Conservation (phyloP, 2,113 vertebrate species). For the Onychostoma macrolepis region DNA sequence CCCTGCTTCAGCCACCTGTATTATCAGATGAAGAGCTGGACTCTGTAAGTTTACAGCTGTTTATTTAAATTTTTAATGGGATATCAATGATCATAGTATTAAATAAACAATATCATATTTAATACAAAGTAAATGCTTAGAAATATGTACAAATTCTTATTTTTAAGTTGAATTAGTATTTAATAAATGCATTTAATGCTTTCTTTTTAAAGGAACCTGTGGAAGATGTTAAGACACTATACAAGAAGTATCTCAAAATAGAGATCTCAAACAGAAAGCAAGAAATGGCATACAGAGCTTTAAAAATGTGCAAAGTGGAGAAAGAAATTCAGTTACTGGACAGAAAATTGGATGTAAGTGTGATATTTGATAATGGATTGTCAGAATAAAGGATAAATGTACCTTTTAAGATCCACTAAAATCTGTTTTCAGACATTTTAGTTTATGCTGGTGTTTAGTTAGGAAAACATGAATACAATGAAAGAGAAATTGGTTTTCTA, state of each 20-base stretch:
- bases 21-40: conserved; percentile 20
- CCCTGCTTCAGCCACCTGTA: neutral
- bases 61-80: neutral
- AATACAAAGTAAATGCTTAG: conserved; percentile 13
- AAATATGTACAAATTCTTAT: neutral
- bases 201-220: conserved; percentile 34
- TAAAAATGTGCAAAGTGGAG: conserved; percentile 59
- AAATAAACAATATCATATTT: conserved; percentile 2
- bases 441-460: neutral
- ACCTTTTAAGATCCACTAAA: neutral
- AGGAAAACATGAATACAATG: neutral
- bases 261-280: conserved; percentile 52
- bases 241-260: conserved; percentile 47
- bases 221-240: conserved; percentile 54
- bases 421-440: neutral
- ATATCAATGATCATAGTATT: neutral
- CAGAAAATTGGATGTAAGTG: conserved; percentile 49
- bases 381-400: neutral
- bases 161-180: no score
- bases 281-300: conserved; percentile 56
- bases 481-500: neutral
- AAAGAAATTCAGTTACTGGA: conserved; percentile 59
- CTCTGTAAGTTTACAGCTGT: neutral
- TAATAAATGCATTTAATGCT: neutral
- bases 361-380: neutral